A percentile compares a stretch with the other conserved stretches of the same genome.
These are phyloP conservation scores for Flabesymbios commensalis DNA, from an alignment of 2,888 invertebrate species.

Conservation along the genomic window DNA sequence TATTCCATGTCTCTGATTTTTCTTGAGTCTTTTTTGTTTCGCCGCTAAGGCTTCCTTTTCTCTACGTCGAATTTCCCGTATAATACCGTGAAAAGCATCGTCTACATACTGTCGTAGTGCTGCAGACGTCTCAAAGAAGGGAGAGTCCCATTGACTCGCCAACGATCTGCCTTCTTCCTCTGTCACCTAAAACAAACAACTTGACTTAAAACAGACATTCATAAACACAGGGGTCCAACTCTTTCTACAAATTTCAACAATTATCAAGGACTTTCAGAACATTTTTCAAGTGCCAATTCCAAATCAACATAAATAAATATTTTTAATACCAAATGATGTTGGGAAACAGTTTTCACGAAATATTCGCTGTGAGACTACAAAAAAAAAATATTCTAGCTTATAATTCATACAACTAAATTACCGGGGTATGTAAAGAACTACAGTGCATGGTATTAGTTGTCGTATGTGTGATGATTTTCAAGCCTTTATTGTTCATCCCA, in stretches of 20 bases:
- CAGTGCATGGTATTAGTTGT: too few relatives aligned
- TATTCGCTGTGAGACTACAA: background rate
- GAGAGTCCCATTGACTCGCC: constrained; percentile 83
- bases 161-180: constrained; percentile 82
- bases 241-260: too few relatives aligned
- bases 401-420: too few relatives aligned
- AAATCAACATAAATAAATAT: too few relatives aligned
- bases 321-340: background rate
- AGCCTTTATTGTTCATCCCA: too few relatives aligned
- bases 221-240: too few relatives aligned
- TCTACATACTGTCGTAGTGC: constrained; percentile 86
- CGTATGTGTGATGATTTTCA: too few relatives aligned
- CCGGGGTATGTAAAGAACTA: too few relatives aligned
- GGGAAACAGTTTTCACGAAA: background rate
- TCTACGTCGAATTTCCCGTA: constrained; percentile 75
- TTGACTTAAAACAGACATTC: too few relatives aligned
- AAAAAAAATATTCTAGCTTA: too few relatives aligned
- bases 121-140: constrained; percentile 90
- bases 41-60: constrained; percentile 11
- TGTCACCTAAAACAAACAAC: constrained; percentile 69
- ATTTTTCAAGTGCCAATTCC: too few relatives aligned
- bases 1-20: background rate
- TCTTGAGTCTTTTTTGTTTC: background rate
- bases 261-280: too few relatives aligned
- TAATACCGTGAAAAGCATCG: constrained; percentile 87